phyloP scores from a whole-genome alignment of 2,797 vertebrate species.

The Alca torda region DNA sequence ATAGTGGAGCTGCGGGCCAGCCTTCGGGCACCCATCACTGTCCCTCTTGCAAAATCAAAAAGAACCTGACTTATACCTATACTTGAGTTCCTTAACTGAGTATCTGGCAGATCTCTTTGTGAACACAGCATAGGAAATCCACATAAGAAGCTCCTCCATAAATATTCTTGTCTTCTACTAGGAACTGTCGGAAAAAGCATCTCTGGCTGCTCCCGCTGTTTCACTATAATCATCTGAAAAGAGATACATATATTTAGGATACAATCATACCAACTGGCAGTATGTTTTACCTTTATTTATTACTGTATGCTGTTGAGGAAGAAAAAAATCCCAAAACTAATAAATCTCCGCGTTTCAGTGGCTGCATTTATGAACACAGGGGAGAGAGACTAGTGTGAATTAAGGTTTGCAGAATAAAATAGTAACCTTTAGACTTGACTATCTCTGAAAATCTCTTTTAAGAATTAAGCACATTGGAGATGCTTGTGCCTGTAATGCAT shows the following conservation, averaged over 20 bases:
- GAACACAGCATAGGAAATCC: slow-evolving; percentile 94
- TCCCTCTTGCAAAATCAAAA: slow-evolving; percentile 3
- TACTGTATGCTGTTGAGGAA: background rate
- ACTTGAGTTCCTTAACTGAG: slow-evolving; percentile 81
- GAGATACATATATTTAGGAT: background rate
- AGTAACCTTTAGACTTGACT: background rate
- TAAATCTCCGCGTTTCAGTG: background rate
- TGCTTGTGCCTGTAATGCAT: background rate
- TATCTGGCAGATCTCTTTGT: slow-evolving; percentile 93
- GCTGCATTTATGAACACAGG: background rate
- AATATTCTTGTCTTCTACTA: slow-evolving; percentile 93
- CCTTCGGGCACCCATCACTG: background rate
- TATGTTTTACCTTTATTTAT: background rate
- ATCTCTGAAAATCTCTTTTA: background rate
- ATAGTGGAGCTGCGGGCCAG: background rate
- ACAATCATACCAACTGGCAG: background rate
- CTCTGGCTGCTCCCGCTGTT: slow-evolving; percentile 90
- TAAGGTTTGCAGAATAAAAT: background rate
- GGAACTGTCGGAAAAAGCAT: slow-evolving; percentile 89
- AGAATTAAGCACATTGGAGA: background rate
- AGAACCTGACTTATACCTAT: background rate
- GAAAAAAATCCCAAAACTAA: fast-evolving
- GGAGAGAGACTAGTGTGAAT: background rate
- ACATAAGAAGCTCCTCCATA: slow-evolving; percentile 90
- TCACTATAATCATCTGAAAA: slow-evolving; percentile 86